Percentiles rank a stretch among this genome's conserved stretches.
Conservation (phyloP, 2,113 vertebrate species). For the Anas platyrhynchos region DNA sequence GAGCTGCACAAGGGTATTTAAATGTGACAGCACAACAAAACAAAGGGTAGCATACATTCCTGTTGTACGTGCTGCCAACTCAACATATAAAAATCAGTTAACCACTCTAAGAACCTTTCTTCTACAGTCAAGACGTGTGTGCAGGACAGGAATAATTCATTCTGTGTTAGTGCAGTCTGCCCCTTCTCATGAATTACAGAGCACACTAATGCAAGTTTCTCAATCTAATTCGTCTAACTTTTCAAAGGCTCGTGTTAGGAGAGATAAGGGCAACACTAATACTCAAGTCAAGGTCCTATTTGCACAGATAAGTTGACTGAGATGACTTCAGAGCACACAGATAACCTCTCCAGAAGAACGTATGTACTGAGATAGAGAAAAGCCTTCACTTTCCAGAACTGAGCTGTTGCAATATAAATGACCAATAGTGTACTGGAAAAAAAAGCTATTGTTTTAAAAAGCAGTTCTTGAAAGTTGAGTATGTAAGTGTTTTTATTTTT, state of each 20-base stretch:
- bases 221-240: neutral
- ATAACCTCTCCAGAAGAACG: neutral
- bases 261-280: neutral
- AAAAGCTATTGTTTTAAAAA: neutral
- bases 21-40: neutral
- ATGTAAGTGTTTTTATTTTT: neutral
- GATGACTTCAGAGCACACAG: neutral
- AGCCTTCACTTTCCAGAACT: neutral
- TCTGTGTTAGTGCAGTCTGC: neutral
- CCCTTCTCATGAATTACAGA: neutral
- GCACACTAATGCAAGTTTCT: neutral
- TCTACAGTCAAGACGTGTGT: neutral
- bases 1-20: neutral
- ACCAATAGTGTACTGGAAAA: neutral
- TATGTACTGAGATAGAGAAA: neutral
- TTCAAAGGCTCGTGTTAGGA: neutral
- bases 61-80: neutral
- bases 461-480: neutral
- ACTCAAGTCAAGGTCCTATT: neutral
- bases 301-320: neutral
- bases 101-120: neutral
- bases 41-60: neutral
- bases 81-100: neutral
- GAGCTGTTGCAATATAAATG: neutral
- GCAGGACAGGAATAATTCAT: neutral